These are phyloP conservation scores for Eulemur albifrons DNA, from an alignment of 2,797 vertebrate species.

Conservation along the genomic window DNA sequence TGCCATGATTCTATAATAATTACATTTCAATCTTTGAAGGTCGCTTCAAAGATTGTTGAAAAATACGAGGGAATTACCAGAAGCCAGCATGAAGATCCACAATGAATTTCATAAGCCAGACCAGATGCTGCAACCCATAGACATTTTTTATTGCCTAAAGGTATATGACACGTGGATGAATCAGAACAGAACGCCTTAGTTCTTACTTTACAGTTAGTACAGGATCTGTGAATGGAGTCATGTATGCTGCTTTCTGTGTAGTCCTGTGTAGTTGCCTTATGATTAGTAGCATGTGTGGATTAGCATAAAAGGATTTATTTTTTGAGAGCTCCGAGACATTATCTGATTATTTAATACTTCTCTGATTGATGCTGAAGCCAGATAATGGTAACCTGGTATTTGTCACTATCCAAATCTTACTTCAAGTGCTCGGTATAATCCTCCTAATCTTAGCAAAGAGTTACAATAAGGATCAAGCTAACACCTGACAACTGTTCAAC, in stretches of 20 bases:
- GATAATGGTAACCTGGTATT: slow-evolving; percentile 67
- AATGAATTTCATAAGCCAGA: background rate
- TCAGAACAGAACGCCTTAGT: background rate
- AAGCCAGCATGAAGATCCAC: background rate
- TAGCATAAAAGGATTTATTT: slow-evolving; percentile 66
- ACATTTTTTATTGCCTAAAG: background rate
- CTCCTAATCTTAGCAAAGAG: slow-evolving; percentile 70
- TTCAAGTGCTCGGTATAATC: slow-evolving; percentile 50
- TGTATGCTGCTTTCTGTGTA: background rate
- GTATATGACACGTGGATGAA: background rate
- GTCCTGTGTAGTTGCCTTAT: slow-evolving; percentile 60
- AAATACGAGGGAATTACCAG: background rate
- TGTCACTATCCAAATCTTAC: slow-evolving; percentile 72
- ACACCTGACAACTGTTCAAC: slow-evolving; percentile 67
- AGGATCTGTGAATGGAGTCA: background rate
- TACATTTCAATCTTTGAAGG: background rate
- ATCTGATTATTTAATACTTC: slow-evolving; percentile 74
- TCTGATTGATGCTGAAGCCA: slow-evolving; percentile 68
- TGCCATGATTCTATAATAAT: background rate
- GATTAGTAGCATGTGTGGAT: slow-evolving; percentile 70
- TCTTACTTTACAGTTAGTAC: background rate
- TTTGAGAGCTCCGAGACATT: slow-evolving; percentile 71
- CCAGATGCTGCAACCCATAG: background rate
- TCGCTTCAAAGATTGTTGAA: background rate
- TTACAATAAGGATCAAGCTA: slow-evolving; percentile 64